Conservation (phyloP, 2,888 invertebrate genomes). For the Chelonus formosanus region DNA sequence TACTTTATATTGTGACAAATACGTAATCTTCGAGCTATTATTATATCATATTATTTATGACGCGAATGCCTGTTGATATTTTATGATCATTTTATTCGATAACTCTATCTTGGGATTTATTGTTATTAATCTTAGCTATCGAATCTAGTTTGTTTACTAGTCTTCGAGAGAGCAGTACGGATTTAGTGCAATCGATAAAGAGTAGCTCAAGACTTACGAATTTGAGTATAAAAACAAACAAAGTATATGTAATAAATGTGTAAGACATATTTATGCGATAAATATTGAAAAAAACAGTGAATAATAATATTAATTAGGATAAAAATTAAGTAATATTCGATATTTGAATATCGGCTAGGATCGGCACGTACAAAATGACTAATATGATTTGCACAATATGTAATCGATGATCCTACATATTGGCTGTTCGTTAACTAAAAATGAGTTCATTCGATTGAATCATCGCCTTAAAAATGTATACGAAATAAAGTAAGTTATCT, state of each 20-base stretch:
- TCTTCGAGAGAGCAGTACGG: constrained; percentile 37
- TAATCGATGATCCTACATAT: constrained; percentile 50
- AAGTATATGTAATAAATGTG: too few relatives aligned
- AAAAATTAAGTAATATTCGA: not conserved
- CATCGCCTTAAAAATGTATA: constrained; percentile 67
- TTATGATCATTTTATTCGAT: constrained; percentile 21
- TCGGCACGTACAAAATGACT: constrained; percentile 20
- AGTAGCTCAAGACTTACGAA: not conserved
- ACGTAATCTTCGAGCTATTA: not conserved
- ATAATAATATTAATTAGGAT: too few relatives aligned
- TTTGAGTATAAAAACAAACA: too few relatives aligned
- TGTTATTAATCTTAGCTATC: constrained; percentile 33
- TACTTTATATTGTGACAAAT: too few relatives aligned
- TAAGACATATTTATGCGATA: too few relatives aligned
- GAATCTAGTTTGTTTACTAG: constrained; percentile 42
- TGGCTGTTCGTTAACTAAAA: constrained; percentile 60
- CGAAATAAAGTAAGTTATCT: constrained; percentile 64
- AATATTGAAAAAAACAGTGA: too few relatives aligned
- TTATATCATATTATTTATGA: constrained; percentile 19
- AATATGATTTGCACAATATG: constrained; percentile 28
- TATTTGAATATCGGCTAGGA: not conserved
- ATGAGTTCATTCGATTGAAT: constrained; percentile 66
- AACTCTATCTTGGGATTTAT: constrained; percentile 22
- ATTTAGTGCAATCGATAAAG: constrained; percentile 39
- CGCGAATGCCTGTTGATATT: not conserved